A percentile compares a stretch with the other conserved stretches of the same genome.
These are phyloP conservation scores for Rhinatrema bivittatum DNA, from an alignment of 2,797 vertebrate species.

Conservation along the genomic window DNA sequence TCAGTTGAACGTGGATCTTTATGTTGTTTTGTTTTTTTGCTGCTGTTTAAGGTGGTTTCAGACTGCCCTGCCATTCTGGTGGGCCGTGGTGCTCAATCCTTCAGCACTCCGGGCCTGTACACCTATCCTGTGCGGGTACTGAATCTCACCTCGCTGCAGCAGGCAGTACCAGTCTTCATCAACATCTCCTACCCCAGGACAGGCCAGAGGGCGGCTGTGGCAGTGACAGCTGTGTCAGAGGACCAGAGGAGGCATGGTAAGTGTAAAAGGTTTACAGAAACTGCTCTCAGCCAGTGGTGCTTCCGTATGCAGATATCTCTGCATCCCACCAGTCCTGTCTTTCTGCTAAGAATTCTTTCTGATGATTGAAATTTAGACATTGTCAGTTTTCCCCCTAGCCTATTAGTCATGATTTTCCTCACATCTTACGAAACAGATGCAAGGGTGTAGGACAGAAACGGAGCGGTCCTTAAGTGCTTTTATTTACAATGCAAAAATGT, in stretches of 20 bases:
- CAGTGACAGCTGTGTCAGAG: slow-evolving; percentile 4
- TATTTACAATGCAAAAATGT: no score
- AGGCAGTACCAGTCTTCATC: slow-evolving; percentile 26
- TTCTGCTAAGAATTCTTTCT: no score
- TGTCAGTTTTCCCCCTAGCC: no score
- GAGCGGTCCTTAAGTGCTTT: no score
- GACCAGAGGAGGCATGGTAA: slow-evolving; percentile 13
- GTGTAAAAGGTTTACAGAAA: no score
- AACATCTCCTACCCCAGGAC: slow-evolving; percentile 39
- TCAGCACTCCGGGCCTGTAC: slow-evolving; percentile 11
- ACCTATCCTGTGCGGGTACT: slow-evolving; percentile 9
- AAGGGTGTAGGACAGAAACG: no score
- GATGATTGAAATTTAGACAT: no score
- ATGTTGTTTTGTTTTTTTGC: neutral
- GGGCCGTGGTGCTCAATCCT: neutral
- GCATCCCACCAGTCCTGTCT: rapidly evolving
- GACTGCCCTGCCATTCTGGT: slow-evolving; percentile 24
- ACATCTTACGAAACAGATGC: no score
- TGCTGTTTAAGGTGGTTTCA: slow-evolving; percentile 31
- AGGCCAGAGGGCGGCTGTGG: slow-evolving; percentile 20
- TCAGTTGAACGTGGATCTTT: no score
- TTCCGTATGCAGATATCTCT: no score
- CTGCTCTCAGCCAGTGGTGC: no score
- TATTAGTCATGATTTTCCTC: no score
- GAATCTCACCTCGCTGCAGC: slow-evolving; percentile 39